Evolutionary conservation across 2,888 invertebrate genomes (phyloP).

Genomic region (Caenorhabditis macrosperma): DNA sequence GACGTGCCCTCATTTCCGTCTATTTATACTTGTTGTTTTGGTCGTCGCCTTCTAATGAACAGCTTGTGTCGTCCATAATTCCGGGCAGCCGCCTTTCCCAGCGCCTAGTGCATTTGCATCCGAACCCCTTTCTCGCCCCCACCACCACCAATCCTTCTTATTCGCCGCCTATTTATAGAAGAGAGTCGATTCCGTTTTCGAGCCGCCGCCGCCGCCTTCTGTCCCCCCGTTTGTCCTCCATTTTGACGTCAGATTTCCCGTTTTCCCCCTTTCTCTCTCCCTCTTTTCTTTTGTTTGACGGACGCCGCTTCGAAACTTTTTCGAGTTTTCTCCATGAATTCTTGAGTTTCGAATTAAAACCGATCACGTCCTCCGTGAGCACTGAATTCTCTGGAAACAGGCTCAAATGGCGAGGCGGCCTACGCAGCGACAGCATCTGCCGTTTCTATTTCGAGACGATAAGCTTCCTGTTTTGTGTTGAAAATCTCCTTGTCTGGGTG

Average conservation of each 20-base stretch:
- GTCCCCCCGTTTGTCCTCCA: background rate
- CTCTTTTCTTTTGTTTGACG: background rate
- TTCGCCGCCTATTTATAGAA: slow-evolving; percentile 26
- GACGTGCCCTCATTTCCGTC: background rate
- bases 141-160: background rate
- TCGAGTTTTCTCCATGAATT: slow-evolving; percentile 19
- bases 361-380: background rate
- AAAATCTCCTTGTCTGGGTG: background rate
- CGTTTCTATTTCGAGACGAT: background rate
- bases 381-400: background rate
- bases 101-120: slow-evolving; percentile 43
- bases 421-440: background rate
- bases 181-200: background rate
- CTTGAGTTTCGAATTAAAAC: background rate
- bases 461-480: slow-evolving; percentile 3
- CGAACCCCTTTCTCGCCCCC: slow-evolving; percentile 4
- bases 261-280: background rate
- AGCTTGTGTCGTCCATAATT: slow-evolving; percentile 16
- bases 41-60: slow-evolving; percentile 28
- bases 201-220: slow-evolving; percentile 23
- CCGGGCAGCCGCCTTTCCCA: slow-evolving; percentile 10
- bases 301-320: too few relatives aligned
- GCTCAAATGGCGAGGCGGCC: background rate
- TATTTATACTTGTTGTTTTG: slow-evolving; percentile 9
- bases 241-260: background rate